Evolutionary conservation across 2,888 invertebrate species (phyloP), one percentile per base, ranked within the genome.

Genomic region (Syritta pipiens): DNA sequence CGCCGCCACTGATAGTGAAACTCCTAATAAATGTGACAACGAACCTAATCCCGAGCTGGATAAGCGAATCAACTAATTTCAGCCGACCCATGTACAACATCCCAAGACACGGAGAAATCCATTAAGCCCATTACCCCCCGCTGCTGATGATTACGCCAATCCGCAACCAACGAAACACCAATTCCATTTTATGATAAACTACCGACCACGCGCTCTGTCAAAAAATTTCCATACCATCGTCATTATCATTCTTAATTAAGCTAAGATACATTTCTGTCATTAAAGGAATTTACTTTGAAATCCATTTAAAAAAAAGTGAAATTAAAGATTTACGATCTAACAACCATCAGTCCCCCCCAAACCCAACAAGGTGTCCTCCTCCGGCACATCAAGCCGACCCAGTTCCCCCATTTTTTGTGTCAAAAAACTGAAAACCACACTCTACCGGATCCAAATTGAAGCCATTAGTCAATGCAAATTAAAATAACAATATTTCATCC

Each of bases 401-500:
- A 4, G 12, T 3, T n/a, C 17, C 37, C 17, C 19, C 46, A 55
- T 3, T 48, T 44, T 44, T 17, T 7, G 42, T 51, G 57, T n/a
- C n/a, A n/a, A n/a, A n/a, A 59, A 65, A 65, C 53, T 71, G 51
- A 65, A 59, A 62, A 46, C 19, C 35, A 49, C n/a, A 28, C 22
- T 40, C 68, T 7, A 49, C 62, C 19, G 44, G 57, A 51, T 57
- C 55, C 49, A 68, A 67, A 79, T 79, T 79, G 74, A 74, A 62
- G 74, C 44, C 74, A 79, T 79, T 79, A 68, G 74, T 79, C 68
- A 72, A 79, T 74, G 79, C 68, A 74, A 79, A 74, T 79, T 74
- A 79, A 74, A 74, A 74, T 62, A 79, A 74, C 74, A 60, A 79
- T 74, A 68, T 74, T 62, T 79, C 40, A 79, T 12, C n/a, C 42